Base-by-base conservation (phyloP, 2,888 invertebrate genomes). In the Hydrotaea cyrtoneurina region DNA sequence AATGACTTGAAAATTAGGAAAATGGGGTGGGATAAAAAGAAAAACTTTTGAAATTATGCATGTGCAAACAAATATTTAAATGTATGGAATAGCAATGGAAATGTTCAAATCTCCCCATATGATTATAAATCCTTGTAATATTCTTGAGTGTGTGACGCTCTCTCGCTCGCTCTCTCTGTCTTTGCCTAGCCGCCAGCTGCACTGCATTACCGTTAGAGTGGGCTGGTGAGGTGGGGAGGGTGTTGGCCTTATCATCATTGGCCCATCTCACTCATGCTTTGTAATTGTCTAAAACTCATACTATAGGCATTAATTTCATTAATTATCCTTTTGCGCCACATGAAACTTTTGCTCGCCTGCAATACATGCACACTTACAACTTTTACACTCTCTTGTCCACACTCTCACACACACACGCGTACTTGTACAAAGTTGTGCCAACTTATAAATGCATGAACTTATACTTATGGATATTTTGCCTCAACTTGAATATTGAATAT, bases 271-370 rank as follows among this genome's bases (percentile, higher is more conserved):
- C 72, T 46, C 73, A 73, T 57, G 73, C 66, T 43, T 11, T 66
- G 39, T 66, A 36, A 66, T 66, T 66, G 66, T 66, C 79, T 86
- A 79, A 82, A 75, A 85, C 83, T 76, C 81, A 86, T 80, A 85
- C 86, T 75, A 73, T 77, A 62, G 73, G 77, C 87, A 85, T 85
- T 86, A 85, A 87, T 86, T 87, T 85, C 85, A 86, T 86, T 87
- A 87, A 87, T 87, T 87, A 87, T 87, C 87, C 86, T 86, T 86
- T 83, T 80, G 81, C 53, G 66, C 74, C 80, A 82, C 85, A 82
- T 78, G 78, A 72, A 82, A 66, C 55, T 64, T n/a, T 53, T 55
- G 11, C 26, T 19, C 43, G n/a, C 36, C 21, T 1, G 19, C 8
- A 8, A 36, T 31, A 11, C 36, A 62, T 17, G 26, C 46, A 74